Conservation (phyloP, 2,888 invertebrate genomes). For the Cylindroiulus punctatus region DNA sequence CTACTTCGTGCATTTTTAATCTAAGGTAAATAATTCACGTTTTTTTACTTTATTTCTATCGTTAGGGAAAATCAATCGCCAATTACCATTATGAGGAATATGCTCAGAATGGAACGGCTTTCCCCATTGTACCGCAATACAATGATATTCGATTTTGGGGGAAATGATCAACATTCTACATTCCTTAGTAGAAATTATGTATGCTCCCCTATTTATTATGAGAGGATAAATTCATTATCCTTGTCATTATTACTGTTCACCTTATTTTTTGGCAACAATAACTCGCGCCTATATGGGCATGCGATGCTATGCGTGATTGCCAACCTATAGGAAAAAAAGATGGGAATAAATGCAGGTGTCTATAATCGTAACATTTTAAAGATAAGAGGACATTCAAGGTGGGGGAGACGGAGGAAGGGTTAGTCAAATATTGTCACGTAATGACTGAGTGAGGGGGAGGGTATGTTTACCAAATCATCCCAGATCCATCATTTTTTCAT, state of each 20-base stretch:
- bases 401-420: too few species aligned
- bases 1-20: slow-evolving; percentile 31
- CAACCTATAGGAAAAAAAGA: neutral
- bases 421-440: too few species aligned
- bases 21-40: neutral
- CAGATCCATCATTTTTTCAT: too few species aligned
- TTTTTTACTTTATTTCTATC: neutral
- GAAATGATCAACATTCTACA: neutral
- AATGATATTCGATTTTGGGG: neutral
- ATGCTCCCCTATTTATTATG: neutral
- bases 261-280: neutral
- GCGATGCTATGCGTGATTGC: slow-evolving; percentile 1
- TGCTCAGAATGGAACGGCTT: neutral
- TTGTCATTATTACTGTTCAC: neutral
- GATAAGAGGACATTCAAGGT: too few species aligned
- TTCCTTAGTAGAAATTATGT: neutral
- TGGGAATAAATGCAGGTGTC: too few species aligned
- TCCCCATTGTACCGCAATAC: neutral
- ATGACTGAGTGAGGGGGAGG: too few species aligned
- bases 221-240: neutral
- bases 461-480: too few species aligned
- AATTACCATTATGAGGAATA: neutral
- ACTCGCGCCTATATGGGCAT: neutral
- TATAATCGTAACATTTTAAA: too few species aligned
- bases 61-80: neutral